Conservation (phyloP, 2,113 vertebrate genomes). For the Raphicerus campestris region DNA sequence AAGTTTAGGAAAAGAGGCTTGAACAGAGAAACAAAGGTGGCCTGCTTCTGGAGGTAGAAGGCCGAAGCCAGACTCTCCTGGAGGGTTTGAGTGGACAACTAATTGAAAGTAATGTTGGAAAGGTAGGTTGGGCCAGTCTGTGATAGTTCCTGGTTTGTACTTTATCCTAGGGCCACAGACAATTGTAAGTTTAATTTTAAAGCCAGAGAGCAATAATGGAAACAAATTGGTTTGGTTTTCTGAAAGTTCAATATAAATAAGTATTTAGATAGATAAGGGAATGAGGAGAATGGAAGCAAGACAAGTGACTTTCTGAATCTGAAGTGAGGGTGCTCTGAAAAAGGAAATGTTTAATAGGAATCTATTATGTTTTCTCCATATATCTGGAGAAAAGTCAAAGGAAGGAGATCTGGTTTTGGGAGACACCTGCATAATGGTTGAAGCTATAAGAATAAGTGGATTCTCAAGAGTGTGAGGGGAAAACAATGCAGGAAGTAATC, state of each 20-base stretch:
- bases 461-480: neutral
- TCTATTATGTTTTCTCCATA: neutral
- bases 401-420: neutral
- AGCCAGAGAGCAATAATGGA: neutral
- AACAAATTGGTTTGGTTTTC: neutral
- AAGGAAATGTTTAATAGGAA: neutral
- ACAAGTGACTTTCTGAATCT: neutral
- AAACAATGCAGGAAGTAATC: neutral
- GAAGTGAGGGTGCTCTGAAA: neutral
- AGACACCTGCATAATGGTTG: neutral
- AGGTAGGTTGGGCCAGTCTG: neutral
- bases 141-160: neutral
- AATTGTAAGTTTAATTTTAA: neutral
- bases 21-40: slow-evolving; percentile 5
- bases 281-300: neutral
- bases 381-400: neutral
- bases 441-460: neutral
- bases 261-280: neutral
- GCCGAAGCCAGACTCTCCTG: neutral
- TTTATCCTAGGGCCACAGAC: neutral
- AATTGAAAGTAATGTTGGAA: neutral
- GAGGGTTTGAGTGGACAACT: neutral
- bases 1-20: neutral
- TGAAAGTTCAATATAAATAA: neutral
- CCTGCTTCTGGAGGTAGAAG: neutral